Percentiles rank a stretch among this genome's conserved stretches.
Evolutionary conservation across 2,797 vertebrate species (phyloP).

Genomic region (Kryptopterus vitreolus): DNA sequence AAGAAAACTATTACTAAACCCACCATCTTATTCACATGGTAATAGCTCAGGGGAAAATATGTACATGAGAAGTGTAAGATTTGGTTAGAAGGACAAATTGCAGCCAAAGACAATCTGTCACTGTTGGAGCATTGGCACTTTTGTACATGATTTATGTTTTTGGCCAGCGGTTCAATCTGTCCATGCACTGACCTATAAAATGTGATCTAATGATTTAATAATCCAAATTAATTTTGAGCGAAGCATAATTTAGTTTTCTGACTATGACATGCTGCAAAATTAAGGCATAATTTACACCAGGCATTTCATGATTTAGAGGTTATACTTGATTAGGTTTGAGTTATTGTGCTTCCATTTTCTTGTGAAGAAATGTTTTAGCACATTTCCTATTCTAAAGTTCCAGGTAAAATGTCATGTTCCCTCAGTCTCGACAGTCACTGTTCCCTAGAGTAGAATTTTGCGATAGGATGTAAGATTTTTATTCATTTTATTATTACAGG

Average conservation of each 20-base stretch:
- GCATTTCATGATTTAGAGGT: conserved; percentile 8
- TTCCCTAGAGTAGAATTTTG: background rate
- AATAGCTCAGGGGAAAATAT: background rate
- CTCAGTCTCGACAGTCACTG: background rate
- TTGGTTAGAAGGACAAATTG: background rate
- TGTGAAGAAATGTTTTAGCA: conserved; percentile 1
- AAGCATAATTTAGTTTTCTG: background rate
- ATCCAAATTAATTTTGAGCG: conserved; percentile 1
- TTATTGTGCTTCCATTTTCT: background rate
- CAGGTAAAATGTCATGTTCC: background rate
- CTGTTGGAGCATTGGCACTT: background rate
- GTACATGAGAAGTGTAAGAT: background rate
- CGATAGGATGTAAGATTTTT: background rate
- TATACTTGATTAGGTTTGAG: background rate
- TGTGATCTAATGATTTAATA: conserved; percentile 20
- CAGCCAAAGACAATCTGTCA: background rate
- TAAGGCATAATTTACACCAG: conserved; percentile 16
- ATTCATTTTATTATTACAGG: background rate
- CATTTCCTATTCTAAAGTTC: background rate
- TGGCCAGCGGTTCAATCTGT: conserved; percentile 5
- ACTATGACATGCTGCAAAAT: conserved; percentile 10
- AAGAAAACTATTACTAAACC: background rate
- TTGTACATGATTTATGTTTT: background rate
- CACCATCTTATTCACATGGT: background rate
- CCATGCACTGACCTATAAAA: conserved; percentile 13